phyloP scores from a whole-genome alignment of 2,113 vertebrate species.

The Saguinus midas region DNA sequence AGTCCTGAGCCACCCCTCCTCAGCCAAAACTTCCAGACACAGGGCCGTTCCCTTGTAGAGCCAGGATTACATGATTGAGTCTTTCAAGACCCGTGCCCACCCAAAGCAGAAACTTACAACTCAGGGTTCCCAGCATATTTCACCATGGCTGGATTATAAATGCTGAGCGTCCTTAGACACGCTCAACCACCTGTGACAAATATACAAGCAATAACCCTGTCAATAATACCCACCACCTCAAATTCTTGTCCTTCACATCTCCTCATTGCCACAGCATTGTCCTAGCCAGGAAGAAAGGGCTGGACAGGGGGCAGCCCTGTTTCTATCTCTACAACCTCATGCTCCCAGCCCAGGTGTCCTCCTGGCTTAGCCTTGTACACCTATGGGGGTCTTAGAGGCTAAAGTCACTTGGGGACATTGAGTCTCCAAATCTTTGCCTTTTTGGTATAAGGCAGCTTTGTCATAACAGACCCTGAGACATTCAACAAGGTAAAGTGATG shows the following conservation, averaged over 20 bases:
- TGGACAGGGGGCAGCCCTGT: neutral
- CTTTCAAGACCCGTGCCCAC: neutral
- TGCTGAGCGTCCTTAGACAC: neutral
- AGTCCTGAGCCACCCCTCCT: neutral
- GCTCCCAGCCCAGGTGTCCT: neutral
- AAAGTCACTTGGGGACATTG: neutral
- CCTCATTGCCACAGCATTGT: neutral
- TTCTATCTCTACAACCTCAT: neutral
- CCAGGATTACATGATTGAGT: neutral
- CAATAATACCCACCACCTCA: fast-evolving
- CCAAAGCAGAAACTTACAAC: neutral
- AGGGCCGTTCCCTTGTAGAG: neutral
- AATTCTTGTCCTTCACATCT: neutral
- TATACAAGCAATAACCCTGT: neutral
- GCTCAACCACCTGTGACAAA: neutral
- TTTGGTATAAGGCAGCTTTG: neutral
- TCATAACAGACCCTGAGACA: neutral
- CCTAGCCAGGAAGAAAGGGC: neutral
- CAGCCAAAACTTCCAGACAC: neutral
- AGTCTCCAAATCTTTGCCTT: neutral
- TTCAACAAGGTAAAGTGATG: neutral
- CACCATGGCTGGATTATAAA: neutral
- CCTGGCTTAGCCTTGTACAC: neutral
- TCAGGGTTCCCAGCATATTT: neutral
- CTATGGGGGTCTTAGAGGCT: neutral